A percentile compares a stretch with the other conserved stretches of the same genome.
phyloP scores from a whole-genome alignment of 2,797 vertebrate genomes.

The Euphonia xanthogaster region DNA sequence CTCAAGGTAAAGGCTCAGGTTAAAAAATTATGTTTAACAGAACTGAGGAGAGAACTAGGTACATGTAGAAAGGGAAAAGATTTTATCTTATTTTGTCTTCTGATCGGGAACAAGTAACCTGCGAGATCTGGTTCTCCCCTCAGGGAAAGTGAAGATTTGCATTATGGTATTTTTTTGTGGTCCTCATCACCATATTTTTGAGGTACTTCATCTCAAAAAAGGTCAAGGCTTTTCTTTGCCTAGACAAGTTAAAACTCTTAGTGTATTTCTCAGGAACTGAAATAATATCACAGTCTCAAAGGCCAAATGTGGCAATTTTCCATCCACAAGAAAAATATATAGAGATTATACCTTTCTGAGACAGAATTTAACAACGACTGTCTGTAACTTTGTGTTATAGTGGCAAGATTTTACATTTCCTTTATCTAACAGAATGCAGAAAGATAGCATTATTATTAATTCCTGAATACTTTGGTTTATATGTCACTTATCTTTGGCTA shows the following conservation, averaged over 20 bases:
- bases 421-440: background rate
- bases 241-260: background rate
- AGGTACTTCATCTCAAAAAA: background rate
- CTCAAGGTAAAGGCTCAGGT: background rate
- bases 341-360: background rate
- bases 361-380: background rate
- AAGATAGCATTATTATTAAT: background rate
- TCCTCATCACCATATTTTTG: background rate
- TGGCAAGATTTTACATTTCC: background rate
- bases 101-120: background rate
- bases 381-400: background rate
- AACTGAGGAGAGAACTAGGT: background rate
- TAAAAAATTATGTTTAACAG: background rate
- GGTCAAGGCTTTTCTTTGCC: conserved; percentile 3
- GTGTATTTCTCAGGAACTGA: background rate
- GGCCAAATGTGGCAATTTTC: background rate
- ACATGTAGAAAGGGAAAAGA: background rate
- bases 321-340: background rate
- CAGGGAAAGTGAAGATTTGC: background rate
- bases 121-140: background rate
- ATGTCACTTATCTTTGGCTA: background rate
- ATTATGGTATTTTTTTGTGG: background rate
- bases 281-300: background rate
- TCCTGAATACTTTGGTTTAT: background rate
- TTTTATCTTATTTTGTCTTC: background rate